Evolutionary conservation across 2,797 vertebrate genomes (phyloP).

Genomic region (Hybognathus amarus): DNA sequence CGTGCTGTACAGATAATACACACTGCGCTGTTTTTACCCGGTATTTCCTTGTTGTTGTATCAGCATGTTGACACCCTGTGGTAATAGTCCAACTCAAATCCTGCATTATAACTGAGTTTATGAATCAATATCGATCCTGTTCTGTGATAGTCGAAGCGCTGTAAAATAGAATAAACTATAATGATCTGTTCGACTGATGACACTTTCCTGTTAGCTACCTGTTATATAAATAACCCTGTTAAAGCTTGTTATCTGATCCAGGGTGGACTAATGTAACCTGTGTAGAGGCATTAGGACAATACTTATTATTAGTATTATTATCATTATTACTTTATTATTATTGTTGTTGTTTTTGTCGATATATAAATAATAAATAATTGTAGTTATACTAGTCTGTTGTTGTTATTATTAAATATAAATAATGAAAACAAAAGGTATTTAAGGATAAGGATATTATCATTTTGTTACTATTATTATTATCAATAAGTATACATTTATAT

Average conservation of each 20-base stretch:
- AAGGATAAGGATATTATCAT: too few relatives aligned
- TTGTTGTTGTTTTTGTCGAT: neutral
- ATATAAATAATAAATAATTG: neutral
- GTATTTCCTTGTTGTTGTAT: neutral
- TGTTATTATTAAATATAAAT: neutral
- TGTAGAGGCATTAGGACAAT: neutral
- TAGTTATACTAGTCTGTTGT: neutral
- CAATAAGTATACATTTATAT: too few relatives aligned
- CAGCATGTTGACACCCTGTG: neutral
- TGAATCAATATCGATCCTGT: too few relatives aligned
- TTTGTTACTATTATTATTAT: neutral
- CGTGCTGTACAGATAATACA: too few relatives aligned
- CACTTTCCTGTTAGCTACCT: neutral
- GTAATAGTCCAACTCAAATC: neutral
- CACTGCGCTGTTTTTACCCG: neutral
- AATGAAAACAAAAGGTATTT: too few relatives aligned
- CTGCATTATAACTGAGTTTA: neutral
- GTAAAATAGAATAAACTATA: neutral
- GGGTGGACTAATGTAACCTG: neutral
- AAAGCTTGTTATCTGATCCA: neutral
- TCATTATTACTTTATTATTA: neutral
- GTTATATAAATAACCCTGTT: constrained; percentile 22
- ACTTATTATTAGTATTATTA: too few relatives aligned
- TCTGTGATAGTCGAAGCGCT: neutral
- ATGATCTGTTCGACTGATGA: neutral